Base-by-base conservation (phyloP, 1,140 invertebrate species). In the Drosophila sproati region DNA sequence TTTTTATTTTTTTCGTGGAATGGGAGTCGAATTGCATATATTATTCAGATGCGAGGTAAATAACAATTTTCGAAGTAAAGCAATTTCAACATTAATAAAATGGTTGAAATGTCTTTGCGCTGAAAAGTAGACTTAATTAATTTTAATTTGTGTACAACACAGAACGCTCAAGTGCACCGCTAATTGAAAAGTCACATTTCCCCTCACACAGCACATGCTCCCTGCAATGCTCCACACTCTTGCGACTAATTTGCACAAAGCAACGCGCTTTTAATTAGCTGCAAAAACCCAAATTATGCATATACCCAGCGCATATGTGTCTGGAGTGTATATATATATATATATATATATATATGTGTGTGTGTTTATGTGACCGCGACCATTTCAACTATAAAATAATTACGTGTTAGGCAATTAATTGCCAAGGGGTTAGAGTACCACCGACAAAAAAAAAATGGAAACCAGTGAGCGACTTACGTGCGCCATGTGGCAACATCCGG, bases 311-410 rank as follows among this genome's bases (percentile, higher is more conserved):
- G 50, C 37, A 12, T 37, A 7, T 35, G 47, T 47, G 29, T 31
- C 1, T 43, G 20, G 39, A 31, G 4, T 59, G 39, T 47, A 12
- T 60, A 37, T 47, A 41, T 31, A 59, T 31, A 20, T 37, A 12
- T 12, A 12, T 12, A 12, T 12, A 12, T 47, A 28, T 60, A 39
- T 47, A 37, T 31, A 59, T 31, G 31, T 51, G 52, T 57, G 62
- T 72, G 73, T 47, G 77, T 20, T 20, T 20, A 1, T 41, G 63
- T 34, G 41, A 69, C 62, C 73, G 66, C 77, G 72, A 83, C 83
- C 82, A 80, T 87, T 87, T 87, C 80, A 87, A 87, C 80, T 87
- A 80, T 83, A 88, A 87, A 87, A 87, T 87, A 87, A 87, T 87
- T 87, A 87, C 82, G 82, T 83, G 82, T 80, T 80, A 87, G 83